These are phyloP conservation scores for Acanthosoma haemorrhoidale DNA, from an alignment of 2,888 invertebrate species.

Conservation along the genomic window DNA sequence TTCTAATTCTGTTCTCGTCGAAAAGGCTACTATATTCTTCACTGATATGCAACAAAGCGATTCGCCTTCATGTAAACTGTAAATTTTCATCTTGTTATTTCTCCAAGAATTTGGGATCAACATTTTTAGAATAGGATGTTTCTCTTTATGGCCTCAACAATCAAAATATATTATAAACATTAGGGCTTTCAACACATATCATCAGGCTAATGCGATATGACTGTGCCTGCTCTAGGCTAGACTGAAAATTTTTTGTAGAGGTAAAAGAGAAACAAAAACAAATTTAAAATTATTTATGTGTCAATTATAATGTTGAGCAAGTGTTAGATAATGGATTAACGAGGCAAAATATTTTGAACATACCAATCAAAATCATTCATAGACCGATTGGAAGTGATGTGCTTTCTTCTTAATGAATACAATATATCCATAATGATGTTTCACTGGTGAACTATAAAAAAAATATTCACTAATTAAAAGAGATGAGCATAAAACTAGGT, in stretches of 20 bases:
- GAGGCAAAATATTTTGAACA: neutral
- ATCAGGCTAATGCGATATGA: too few species aligned
- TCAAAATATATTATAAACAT: neutral
- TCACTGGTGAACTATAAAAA: too few species aligned
- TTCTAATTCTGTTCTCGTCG: conserved; percentile 66
- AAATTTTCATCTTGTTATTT: conserved; percentile 38
- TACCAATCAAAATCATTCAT: conserved; percentile 41
- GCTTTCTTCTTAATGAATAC: conserved; percentile 42
- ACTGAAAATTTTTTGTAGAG: too few species aligned
- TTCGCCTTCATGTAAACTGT: conserved; percentile 52
- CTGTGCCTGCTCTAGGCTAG: too few species aligned
- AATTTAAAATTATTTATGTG: too few species aligned
- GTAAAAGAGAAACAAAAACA: neutral
- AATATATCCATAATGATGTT: conserved; percentile 43
- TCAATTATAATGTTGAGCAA: neutral
- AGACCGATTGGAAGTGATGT: conserved; percentile 40
- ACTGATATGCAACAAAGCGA: conserved; percentile 72
- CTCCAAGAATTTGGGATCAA: neutral
- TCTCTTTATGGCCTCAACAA: neutral
- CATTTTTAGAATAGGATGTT: neutral
- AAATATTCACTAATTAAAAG: too few species aligned
- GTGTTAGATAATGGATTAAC: neutral
- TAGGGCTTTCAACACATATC: too few species aligned
- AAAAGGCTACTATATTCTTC: conserved; percentile 77
- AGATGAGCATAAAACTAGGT: too few species aligned